Conservation (phyloP, 1,140 invertebrate species). For the Drosophila burlai region DNA sequence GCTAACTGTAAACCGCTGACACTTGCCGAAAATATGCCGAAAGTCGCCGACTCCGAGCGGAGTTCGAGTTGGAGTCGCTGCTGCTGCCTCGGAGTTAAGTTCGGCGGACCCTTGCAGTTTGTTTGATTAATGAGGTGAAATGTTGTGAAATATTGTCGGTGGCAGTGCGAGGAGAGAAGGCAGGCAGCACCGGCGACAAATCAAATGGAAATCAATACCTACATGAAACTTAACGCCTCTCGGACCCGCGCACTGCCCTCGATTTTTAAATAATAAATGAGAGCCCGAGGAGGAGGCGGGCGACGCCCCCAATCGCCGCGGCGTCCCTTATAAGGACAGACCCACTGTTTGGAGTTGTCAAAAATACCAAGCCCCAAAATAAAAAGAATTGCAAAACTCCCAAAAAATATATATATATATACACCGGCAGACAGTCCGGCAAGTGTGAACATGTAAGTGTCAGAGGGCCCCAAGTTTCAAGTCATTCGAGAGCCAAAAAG, state of each 20-base stretch:
- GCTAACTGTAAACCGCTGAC: conserved; percentile 77
- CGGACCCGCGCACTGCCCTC: conserved; percentile 32
- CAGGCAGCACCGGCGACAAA: conserved; percentile 54
- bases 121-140: conserved; percentile 84
- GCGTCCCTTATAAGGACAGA: conserved; percentile 59
- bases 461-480: conserved; percentile 46
- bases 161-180: conserved; percentile 4
- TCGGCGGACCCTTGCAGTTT: conserved; percentile 64
- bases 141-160: conserved; percentile 80
- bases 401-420: neutral
- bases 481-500: conserved; percentile 37
- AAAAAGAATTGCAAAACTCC: conserved; percentile 63
- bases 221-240: conserved; percentile 74
- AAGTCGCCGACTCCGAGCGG: conserved; percentile 11
- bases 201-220: conserved; percentile 83
- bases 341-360: conserved; percentile 66
- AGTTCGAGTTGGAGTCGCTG: conserved; percentile 1
- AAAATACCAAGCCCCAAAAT: conserved; percentile 55
- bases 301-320: conserved; percentile 51
- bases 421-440: conserved; percentile 20
- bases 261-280: conserved; percentile 37
- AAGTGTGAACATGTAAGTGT: conserved; percentile 74
- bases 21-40: conserved; percentile 78
- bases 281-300: conserved; percentile 16
- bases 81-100: neutral